phyloP scores from a whole-genome alignment of 2,888 invertebrate genomes.

The Nasonovia ribisnigri region DNA sequence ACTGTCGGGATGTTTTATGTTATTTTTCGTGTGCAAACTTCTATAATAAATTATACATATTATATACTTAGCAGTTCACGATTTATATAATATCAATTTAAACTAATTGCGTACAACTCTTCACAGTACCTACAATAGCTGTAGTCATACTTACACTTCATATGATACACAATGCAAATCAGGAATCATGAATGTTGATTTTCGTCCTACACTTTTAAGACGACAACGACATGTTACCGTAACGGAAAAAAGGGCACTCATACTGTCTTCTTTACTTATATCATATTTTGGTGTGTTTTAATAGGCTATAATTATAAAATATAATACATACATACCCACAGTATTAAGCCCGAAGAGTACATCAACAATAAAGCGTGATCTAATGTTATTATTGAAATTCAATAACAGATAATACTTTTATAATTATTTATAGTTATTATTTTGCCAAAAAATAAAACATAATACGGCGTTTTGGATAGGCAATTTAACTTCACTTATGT shows the following conservation, averaged over 20 bases:
- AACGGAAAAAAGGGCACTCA: background rate
- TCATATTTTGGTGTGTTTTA: background rate
- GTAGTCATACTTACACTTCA: background rate
- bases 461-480: background rate
- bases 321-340: background rate
- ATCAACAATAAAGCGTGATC: background rate
- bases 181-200: background rate
- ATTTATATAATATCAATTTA: background rate
- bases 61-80: background rate
- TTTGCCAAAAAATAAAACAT: background rate
- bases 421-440: background rate
- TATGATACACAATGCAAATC: no score
- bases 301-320: background rate
- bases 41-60: background rate
- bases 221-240: background rate
- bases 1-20: background rate
- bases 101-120: background rate
- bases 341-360: background rate
- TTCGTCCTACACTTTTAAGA: background rate
- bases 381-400: background rate
- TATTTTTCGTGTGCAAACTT: background rate
- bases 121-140: background rate
- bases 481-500: background rate
- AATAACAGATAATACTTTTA: background rate
- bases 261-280: background rate